Evolutionary conservation across 2,797 vertebrate species (phyloP).

Genomic region (Strix occidentalis): DNA sequence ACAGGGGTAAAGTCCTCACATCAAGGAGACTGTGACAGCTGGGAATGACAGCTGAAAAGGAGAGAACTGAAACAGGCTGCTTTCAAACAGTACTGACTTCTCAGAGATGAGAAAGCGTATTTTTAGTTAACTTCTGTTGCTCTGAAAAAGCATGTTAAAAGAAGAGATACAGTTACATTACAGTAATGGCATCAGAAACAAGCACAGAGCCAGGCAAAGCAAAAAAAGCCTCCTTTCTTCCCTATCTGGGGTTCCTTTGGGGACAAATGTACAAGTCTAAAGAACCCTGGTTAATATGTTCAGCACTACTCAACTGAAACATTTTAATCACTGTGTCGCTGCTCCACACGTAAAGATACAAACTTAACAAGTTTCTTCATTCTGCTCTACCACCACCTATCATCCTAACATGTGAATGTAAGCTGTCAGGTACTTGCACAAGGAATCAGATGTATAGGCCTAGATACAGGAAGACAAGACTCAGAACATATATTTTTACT

Average conservation of each 20-base stretch:
- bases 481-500: background rate
- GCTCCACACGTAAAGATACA: background rate
- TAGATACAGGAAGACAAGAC: background rate
- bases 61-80: conserved; percentile 52
- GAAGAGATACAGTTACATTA: background rate
- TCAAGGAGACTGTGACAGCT: conserved; percentile 51
- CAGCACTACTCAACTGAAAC: background rate
- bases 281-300: background rate
- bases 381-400: conserved; percentile 4
- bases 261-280: background rate
- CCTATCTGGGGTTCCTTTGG: background rate
- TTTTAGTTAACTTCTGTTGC: conserved; percentile 63
- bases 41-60: conserved; percentile 65
- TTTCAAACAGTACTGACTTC: conserved; percentile 29
- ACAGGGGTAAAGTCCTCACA: conserved; percentile 21
- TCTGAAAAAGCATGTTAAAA: conserved; percentile 9
- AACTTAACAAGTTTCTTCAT: background rate
- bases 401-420: background rate
- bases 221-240: background rate
- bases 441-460: background rate
- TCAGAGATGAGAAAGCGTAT: conserved; percentile 49
- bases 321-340: background rate
- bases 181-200: background rate
- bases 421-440: background rate
- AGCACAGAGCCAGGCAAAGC: background rate